Evolutionary conservation across 2,113 vertebrate species (phyloP).

Genomic region (Psilopogon haemacephalus): DNA sequence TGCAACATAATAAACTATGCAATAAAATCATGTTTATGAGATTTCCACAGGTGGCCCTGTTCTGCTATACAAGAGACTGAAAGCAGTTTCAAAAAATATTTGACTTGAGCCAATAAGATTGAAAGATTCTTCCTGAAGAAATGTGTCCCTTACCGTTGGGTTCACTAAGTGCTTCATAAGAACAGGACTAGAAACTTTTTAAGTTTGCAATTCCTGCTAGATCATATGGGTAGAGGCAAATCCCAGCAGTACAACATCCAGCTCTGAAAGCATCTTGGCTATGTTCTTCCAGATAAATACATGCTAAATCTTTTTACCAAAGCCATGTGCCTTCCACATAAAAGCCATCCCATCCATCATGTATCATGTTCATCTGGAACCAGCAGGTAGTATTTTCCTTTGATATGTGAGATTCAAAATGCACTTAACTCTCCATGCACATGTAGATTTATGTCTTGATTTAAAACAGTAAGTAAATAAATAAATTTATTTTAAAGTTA

Average conservation of each 20-base stretch:
- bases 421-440: neutral
- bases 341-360: neutral
- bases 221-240: neutral
- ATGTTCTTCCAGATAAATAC: neutral
- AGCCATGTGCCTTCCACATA: fast-evolving
- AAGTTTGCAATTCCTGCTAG: neutral
- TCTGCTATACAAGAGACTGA: neutral
- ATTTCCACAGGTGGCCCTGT: neutral
- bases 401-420: neutral
- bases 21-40: conserved; percentile 16
- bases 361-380: neutral
- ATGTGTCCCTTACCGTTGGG: neutral
- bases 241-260: fast-evolving
- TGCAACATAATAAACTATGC: neutral
- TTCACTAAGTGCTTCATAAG: neutral
- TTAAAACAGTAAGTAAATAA: neutral
- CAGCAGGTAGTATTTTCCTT: fast-evolving
- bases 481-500: neutral
- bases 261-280: neutral
- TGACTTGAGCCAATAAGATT: neutral
- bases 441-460: fast-evolving
- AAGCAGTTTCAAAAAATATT: neutral
- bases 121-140: neutral
- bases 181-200: neutral
- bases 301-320: neutral